phyloP scores from a whole-genome alignment of 1,140 invertebrate species.

The Micrasema longulum region DNA sequence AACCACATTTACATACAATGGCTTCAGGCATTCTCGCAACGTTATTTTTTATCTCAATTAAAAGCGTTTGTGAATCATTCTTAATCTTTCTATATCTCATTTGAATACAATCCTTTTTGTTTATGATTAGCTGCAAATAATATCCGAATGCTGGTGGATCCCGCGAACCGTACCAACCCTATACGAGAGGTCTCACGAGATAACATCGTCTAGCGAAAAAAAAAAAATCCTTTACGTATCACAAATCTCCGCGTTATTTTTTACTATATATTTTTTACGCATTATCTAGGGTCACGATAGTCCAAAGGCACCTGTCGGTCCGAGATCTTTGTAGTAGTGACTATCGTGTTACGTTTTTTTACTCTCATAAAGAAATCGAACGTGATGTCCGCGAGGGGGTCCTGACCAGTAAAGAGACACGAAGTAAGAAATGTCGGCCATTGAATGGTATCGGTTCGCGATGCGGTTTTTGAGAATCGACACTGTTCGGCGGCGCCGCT shows the following conservation, averaged over 20 bases:
- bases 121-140: no score
- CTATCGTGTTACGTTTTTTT: conserved; percentile 30
- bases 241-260: conserved; percentile 8
- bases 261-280: background rate
- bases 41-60: no score
- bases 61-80: no score
- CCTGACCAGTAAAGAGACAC: background rate
- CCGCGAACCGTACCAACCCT: no score
- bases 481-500: background rate
- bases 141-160: no score
- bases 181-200: no score
- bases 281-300: conserved; percentile 24
- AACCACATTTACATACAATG: conserved; percentile 2
- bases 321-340: conserved; percentile 21
- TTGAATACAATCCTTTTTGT: no score
- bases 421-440: background rate
- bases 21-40: no score
- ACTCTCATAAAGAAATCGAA: conserved; percentile 7
- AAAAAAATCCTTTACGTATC: background rate
- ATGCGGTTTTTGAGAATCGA: background rate
- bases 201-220: background rate
- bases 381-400: background rate
- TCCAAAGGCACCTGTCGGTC: conserved; percentile 25
- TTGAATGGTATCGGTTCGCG: background rate
- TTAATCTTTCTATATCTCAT: no score